Evolutionary conservation across 2,113 vertebrate species (phyloP).

Genomic region (Campylomormyrus numenius): DNA sequence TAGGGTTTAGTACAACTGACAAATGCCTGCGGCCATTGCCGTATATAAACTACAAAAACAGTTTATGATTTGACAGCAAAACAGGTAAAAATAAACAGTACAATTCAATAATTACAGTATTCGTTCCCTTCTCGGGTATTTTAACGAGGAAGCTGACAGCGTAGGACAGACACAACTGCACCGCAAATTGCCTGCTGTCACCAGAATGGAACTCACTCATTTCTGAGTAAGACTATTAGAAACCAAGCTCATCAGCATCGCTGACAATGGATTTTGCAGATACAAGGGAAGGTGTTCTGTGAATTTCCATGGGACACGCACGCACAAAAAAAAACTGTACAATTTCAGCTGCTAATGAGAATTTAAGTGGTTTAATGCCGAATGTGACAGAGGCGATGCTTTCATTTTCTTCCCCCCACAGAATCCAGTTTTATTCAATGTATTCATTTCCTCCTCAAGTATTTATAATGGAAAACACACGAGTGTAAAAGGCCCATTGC

Average conservation of each 20-base stretch:
- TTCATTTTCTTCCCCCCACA: background rate
- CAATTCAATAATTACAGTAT: background rate
- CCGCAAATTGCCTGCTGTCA: background rate
- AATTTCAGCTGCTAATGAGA: background rate
- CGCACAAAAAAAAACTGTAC: background rate
- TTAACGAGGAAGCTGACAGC: background rate
- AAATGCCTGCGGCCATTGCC: background rate
- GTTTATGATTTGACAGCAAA: background rate
- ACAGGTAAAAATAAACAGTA: background rate
- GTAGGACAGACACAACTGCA: background rate
- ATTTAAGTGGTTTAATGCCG: background rate
- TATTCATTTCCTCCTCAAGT: constrained; percentile 7
- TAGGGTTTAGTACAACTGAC: background rate
- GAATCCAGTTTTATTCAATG: background rate
- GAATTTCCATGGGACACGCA: background rate
- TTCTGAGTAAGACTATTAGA: background rate
- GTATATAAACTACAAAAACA: background rate
- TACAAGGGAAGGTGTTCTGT: background rate
- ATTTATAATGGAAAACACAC: constrained; percentile 23
- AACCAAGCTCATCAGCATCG: background rate
- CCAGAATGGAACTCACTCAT: background rate
- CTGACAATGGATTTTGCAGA: background rate
- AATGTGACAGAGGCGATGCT: background rate
- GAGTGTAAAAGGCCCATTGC: background rate
- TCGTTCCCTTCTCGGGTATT: background rate